phyloP scores from a whole-genome alignment of 53 echinoderm and acorn worm species.

The Hippasteria phrygiana region DNA sequence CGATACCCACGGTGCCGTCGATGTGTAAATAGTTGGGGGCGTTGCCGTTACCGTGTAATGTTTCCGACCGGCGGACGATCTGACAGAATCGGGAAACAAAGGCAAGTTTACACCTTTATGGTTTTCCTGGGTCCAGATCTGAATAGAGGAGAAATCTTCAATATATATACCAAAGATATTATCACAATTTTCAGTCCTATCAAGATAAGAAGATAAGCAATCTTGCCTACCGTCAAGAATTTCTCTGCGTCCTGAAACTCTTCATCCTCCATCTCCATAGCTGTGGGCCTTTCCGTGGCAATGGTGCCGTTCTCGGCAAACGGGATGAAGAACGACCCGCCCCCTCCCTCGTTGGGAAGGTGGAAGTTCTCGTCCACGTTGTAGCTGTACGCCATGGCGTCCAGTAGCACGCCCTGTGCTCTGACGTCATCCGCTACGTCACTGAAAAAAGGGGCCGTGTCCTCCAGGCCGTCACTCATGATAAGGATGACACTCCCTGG shows the following conservation, averaged over 20 bases:
- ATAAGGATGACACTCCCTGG: slow-evolving; percentile 44
- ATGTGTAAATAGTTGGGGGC: slow-evolving; percentile 7
- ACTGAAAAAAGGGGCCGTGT: slow-evolving; percentile 18
- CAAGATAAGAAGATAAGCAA: no score
- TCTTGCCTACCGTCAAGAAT: slow-evolving; percentile 22
- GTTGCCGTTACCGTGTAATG: not conserved
- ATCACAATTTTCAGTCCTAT: no score
- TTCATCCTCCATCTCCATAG: slow-evolving; percentile 20
- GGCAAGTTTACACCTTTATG: not conserved
- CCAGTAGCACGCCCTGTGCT: slow-evolving; percentile 39
- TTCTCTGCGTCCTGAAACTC: slow-evolving; percentile 34
- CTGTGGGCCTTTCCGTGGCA: not conserved
- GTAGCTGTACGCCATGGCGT: slow-evolving; percentile 36
- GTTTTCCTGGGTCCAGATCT: not conserved
- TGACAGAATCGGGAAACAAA: not conserved
- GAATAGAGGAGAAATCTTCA: not conserved
- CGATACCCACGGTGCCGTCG: slow-evolving; percentile 44
- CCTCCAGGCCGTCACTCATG: slow-evolving; percentile 67
- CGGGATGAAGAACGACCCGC: not conserved
- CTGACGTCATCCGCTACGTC: slow-evolving; percentile 13
- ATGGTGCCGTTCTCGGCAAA: slow-evolving; percentile 25
- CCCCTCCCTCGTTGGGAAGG: not conserved
- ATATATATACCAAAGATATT: no score
- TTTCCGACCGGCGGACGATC: slow-evolving; percentile 17
- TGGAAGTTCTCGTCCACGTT: slow-evolving; percentile 13